Base-by-base conservation (phyloP, 2,797 vertebrate species). In the Hylomyscus alleni region DNA sequence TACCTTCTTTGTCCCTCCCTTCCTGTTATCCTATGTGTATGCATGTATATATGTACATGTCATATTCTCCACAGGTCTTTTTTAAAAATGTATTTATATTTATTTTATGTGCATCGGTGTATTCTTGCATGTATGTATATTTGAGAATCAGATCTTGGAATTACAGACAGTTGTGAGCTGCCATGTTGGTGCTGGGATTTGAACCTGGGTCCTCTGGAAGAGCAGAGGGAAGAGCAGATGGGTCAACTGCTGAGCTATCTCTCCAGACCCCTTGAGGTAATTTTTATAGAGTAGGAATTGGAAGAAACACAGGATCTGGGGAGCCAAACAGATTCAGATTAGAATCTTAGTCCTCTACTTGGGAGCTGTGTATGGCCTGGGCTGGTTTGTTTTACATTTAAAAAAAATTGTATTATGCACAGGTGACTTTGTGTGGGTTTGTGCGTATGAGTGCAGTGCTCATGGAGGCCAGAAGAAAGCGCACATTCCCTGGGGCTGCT, bases 341-440 rank as follows among this genome's bases (percentile, higher is more conserved):
- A 90, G 72, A 87, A 97, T 40, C 26, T 44, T 73, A 91, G 20
- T 67, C 20, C 19, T 31, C 22, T 77, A 12, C 72, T 89, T 75
- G 37, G 13, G 65, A 85, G 52, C 52, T 13, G 0, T 58, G 9
- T 88, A 65, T 47, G 67, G 94, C 58, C 88, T 80, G 29, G 67
- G 31, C 94, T 67, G 73, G 29, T 93, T 95, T 93, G 81, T 76
- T 93, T 60, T 24, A 52, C 67, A 52, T 34, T 56, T 40, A 40
- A 40, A 19, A 13, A 67, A 67, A 17, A 34, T 54, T 84, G 13
- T 22, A 3, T 69, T 85, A 52, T n/a, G 44, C 24, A 85, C 44
- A 69, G 29, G 44, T 67, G 44, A 22, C 58, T 67, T 5, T 67
- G 34, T n/a, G 34, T 37, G 65, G 6, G 47, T 52, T n/a, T 37